A percentile compares a stretch with the other conserved stretches of the same genome.
Conservation (phyloP, 2,888 invertebrate species). For the Lissonota sp. region DNA sequence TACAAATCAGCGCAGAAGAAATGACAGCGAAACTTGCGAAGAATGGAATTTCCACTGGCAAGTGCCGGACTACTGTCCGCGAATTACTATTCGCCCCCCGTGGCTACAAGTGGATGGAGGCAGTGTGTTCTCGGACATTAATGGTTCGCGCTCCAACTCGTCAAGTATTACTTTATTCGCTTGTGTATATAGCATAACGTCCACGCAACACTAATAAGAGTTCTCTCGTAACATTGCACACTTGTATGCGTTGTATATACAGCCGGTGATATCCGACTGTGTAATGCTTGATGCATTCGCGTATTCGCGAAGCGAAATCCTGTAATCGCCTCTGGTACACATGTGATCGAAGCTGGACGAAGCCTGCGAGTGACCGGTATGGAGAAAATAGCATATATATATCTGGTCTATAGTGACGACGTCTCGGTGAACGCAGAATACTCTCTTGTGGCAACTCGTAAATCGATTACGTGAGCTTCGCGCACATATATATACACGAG, state of each 20-base stretch:
- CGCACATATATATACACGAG: constrained; percentile 17
- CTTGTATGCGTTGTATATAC: background rate
- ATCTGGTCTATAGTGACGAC: constrained; percentile 19
- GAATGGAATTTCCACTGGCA: no score
- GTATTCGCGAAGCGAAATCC: constrained; percentile 54
- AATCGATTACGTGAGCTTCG: constrained; percentile 71
- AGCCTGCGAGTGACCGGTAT: background rate
- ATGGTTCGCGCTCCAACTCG: constrained; percentile 25
- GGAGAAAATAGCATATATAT: background rate
- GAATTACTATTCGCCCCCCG: no score
- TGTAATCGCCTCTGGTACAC: constrained; percentile 29
- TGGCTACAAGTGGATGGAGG: constrained; percentile 30
- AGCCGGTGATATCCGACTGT: no score
- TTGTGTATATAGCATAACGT: background rate
- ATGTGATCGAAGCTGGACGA: background rate
- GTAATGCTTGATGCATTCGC: constrained; percentile 19
- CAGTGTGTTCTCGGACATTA: constrained; percentile 27
- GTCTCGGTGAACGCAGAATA: constrained; percentile 70
- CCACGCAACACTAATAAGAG: constrained; percentile 23
- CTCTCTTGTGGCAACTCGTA: constrained; percentile 71
- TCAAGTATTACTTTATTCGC: constrained; percentile 7
- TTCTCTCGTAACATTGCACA: constrained; percentile 22
- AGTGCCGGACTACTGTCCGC: no score
- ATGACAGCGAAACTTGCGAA: no score
- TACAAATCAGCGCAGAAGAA: no score